Base-by-base conservation (phyloP, 2,797 vertebrate species). In the Babyrousa celebensis region DNA sequence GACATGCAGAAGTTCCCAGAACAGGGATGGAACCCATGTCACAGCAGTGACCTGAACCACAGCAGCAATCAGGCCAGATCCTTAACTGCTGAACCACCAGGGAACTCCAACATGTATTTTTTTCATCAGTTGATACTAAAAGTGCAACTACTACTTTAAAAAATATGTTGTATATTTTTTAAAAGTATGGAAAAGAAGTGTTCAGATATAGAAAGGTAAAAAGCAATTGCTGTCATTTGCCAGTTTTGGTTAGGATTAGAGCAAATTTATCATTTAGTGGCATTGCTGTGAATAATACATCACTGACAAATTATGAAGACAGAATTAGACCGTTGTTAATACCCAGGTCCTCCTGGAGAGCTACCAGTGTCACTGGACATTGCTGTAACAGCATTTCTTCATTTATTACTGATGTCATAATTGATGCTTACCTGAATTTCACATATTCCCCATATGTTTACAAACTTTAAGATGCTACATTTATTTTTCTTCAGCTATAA, bases 401-500 rank as follows among this genome's bases (percentile, higher is more conserved):
- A 2, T 99, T 98, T 89, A 99, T 99, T 88, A 97, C 99, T 82
- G 98, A 98, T 80, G 97, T 98, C 63, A 65, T 14, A 91, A 97
- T 97, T 18, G 98, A 98, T 78, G 98, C 98, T 32, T 96, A 99
- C 72, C 91, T 98, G 67, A 96, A 98, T 48, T 97, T 98, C 2
- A 62, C 92, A 1, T 95, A 97, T 71, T 98, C 98, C 5, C 91
- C 97, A 36, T 16, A 98, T 94, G 23, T 99, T 83, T 97, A 98
- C 23, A 98, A 99, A 87, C 93, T 96, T 16, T 96, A 52, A 98
- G 98, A 94, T 99, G 98, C 98, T 97, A 99, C 70, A 98, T 98
- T 40, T 98, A 98, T 86, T 97, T 99, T 74, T 99, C 99, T 92
- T 99, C 98, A 36, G 97, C 98, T 62, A 94, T 99, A 56, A 99